phyloP scores from a whole-genome alignment of 2,888 invertebrate genomes.

The Andrena minutula region DNA sequence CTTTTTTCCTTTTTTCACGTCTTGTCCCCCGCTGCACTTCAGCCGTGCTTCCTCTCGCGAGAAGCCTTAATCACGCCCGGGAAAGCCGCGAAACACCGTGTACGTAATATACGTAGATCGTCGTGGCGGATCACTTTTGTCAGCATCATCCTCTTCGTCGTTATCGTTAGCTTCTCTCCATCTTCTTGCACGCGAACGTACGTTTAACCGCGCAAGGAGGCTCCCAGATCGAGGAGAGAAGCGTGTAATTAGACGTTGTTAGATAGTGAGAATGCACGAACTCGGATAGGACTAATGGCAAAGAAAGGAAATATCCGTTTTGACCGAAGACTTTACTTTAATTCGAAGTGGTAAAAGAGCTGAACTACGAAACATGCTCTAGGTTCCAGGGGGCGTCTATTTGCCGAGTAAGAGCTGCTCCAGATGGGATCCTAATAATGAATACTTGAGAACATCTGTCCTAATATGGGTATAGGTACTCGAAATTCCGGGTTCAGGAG shows the following conservation, averaged over 20 bases:
- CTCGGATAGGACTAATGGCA: too few species aligned
- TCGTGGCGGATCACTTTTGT: constrained; percentile 44
- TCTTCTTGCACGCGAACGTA: not conserved
- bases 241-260: constrained; percentile 24
- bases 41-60: constrained; percentile 15
- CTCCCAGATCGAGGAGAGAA: not conserved
- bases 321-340: too few species aligned
- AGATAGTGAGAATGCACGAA: too few species aligned
- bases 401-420: too few species aligned
- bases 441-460: too few species aligned
- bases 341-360: too few species aligned
- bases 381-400: too few species aligned
- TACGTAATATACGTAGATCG: constrained; percentile 32
- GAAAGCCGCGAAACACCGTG: constrained; percentile 42
- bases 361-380: too few species aligned
- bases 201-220: not conserved
- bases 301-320: too few species aligned
- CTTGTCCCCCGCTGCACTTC: not conserved
- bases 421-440: too few species aligned
- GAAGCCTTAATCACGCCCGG: constrained; percentile 51
- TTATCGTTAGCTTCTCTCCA: not conserved
- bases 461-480: too few species aligned
- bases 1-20: constrained; percentile 22
- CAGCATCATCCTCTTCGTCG: not conserved
- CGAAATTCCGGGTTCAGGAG: too few species aligned